Evolutionary conservation across 2,797 vertebrate species (phyloP).

Genomic region (Takifugu ocellatus): DNA sequence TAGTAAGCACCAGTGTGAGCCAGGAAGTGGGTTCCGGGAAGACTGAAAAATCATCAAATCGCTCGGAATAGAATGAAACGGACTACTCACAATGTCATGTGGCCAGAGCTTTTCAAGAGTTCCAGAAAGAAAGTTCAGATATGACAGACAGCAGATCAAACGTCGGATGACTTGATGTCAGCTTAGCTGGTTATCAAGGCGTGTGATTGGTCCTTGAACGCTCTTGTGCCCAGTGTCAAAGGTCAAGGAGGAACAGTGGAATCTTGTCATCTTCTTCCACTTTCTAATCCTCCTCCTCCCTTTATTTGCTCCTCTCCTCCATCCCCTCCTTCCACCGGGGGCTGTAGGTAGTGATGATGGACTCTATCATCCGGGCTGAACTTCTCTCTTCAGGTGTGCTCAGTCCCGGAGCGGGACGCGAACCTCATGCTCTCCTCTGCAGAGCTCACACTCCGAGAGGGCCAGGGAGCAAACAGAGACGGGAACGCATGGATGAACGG

Average conservation of each 20-base stretch:
- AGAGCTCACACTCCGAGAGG: slow-evolving; percentile 23
- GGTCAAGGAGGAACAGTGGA: slow-evolving; percentile 45
- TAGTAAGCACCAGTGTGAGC: slow-evolving; percentile 1
- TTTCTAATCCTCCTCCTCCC: slow-evolving; percentile 38
- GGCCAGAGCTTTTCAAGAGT: slow-evolving; percentile 26
- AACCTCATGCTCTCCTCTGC: slow-evolving; percentile 15
- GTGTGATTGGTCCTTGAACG: slow-evolving; percentile 17
- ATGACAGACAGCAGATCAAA: background rate
- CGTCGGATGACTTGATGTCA: slow-evolving; percentile 44
- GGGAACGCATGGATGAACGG: slow-evolving; percentile 8
- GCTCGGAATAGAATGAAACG: background rate
- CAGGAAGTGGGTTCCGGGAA: slow-evolving; percentile 16
- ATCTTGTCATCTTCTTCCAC: slow-evolving; percentile 42
- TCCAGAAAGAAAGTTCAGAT: slow-evolving; percentile 19
- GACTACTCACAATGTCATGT: slow-evolving; percentile 40
- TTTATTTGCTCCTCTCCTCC: slow-evolving; percentile 44
- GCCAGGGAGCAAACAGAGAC: slow-evolving; percentile 16
- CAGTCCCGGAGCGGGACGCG: slow-evolving; percentile 6
- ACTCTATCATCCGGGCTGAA: slow-evolving; percentile 25
- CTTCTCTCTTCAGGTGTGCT: slow-evolving; percentile 20
- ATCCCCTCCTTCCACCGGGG: slow-evolving; percentile 1
- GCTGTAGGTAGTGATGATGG: background rate
- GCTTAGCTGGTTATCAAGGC: slow-evolving; percentile 36
- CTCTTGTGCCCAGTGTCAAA: slow-evolving; percentile 51
- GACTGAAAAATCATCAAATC: slow-evolving; percentile 20